Base-by-base conservation (phyloP, 2,797 vertebrate genomes). In the Rhinichthys osculus region DNA sequence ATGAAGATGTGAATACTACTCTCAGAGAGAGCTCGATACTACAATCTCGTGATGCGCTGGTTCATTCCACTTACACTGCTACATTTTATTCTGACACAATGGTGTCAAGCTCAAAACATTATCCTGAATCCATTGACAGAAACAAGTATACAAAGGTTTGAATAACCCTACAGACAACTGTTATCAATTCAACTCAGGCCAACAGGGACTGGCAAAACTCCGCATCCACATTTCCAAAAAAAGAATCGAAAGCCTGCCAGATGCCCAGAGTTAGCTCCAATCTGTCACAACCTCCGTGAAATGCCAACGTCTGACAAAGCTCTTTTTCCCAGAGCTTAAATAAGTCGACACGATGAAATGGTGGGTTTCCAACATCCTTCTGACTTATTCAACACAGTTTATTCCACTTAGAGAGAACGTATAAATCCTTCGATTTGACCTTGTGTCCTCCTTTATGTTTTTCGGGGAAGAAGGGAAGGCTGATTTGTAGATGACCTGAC, bases 321-420 rank as follows among this genome's bases (percentile, higher is more conserved):
- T 92, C 92, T 95, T 95, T 89, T 95, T 95, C 91, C 92, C 90
- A 92, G 92, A 93, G 93, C 93, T 94, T 95, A 93, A 94, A 92
- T 92, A 95, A 95, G 94, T 95, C 94, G 93, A 94, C 93, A 92
- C 94, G 94, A 95, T 95, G 93, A 95, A 95, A 95, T 93, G 94
- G 93, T 93, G 94, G 90, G 92, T 94, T 95, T 94, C 92, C 91
- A 91, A 85, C 88, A 92, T 93, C 92, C 88, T 89, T 88, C 90
- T 88, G 91, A 94, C 91, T 91, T 93, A 89, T 88, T 90, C 90
- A 59, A 87, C n/a, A 50, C 92, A 89, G 91, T 92, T 93, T 93
- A 92, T 93, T 93, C 91, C 92, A 91, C 90, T 94, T 92, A 93
- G 91, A 89, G 90, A 82, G 88, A 91, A 89, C 27, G 90, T 90